These are phyloP conservation scores for Elysia crispata DNA, from an alignment of 2,888 invertebrate species.

Conservation along the genomic window DNA sequence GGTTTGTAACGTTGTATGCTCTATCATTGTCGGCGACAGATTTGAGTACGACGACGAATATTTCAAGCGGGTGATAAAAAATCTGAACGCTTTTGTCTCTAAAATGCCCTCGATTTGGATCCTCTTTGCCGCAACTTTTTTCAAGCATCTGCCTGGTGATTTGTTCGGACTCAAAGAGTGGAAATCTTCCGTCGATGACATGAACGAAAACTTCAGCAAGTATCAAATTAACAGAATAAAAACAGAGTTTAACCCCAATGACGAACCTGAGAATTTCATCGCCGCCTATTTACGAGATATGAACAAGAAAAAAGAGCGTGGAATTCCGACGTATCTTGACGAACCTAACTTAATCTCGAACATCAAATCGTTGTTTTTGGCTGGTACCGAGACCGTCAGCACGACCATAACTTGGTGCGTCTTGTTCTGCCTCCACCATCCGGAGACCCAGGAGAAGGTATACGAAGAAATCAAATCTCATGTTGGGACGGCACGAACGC, in stretches of 20 bases:
- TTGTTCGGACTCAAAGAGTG: slow-evolving; percentile 14
- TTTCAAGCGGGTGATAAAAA: neutral
- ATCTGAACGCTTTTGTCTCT: neutral
- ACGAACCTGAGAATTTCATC: slow-evolving; percentile 31
- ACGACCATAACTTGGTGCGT: slow-evolving; percentile 91
- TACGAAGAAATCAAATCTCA: slow-evolving; percentile 58
- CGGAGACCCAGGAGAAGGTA: slow-evolving; percentile 78
- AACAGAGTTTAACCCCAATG: neutral
- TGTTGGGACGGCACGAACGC: slow-evolving; percentile 63
- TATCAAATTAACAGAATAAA: neutral
- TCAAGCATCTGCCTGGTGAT: slow-evolving; percentile 21
- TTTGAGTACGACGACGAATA: slow-evolving; percentile 32
- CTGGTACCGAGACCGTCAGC: slow-evolving; percentile 84
- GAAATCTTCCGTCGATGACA: neutral
- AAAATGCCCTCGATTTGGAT: too few relatives aligned
- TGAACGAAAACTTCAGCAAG: slow-evolving; percentile 13
- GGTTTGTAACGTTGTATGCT: slow-evolving; percentile 27
- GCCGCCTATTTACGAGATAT: slow-evolving; percentile 12
- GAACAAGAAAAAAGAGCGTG: slow-evolving; percentile 12
- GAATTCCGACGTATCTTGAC: neutral
- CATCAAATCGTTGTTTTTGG: neutral
- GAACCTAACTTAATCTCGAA: slow-evolving; percentile 10
- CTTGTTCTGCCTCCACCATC: too few relatives aligned
- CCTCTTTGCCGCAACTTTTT: neutral
- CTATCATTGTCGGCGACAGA: slow-evolving; percentile 17